Conservation (phyloP, 2,113 vertebrate genomes). For the Miniopterus natalensis region DNA sequence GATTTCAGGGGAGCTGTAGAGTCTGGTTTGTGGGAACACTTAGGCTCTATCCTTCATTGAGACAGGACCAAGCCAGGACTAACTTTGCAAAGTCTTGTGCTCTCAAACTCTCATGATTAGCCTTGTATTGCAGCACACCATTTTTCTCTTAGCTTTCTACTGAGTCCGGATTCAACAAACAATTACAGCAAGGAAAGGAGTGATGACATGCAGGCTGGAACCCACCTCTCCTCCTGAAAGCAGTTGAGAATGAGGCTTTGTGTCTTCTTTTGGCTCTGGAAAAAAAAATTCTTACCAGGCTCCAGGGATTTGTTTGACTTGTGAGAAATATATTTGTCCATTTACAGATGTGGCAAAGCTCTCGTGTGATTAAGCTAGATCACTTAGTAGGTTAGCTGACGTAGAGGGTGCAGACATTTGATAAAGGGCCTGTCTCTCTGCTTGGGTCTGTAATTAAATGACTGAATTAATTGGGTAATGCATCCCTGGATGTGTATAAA, state of each 20-base stretch:
- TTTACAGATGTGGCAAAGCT: slow-evolving; percentile 18
- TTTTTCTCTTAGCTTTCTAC: not conserved
- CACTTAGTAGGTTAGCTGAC: slow-evolving; percentile 16
- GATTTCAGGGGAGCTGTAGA: slow-evolving; percentile 40
- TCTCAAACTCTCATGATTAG: not conserved
- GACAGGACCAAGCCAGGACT: not conserved
- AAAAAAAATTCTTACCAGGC: not conserved
- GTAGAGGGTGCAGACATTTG: not conserved
- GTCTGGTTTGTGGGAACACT: slow-evolving; percentile 1
- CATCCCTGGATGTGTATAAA: not conserved
- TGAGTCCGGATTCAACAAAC: not conserved
- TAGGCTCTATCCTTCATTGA: not conserved
- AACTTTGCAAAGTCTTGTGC: slow-evolving; percentile 21
- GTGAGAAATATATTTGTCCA: slow-evolving; percentile 10
- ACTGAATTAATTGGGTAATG: not conserved
- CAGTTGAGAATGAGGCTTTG: not conserved
- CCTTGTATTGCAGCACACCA: rapidly evolving
- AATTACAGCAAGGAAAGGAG: not conserved
- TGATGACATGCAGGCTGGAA: not conserved
- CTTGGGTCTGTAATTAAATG: not conserved
- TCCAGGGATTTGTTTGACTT: slow-evolving; percentile 36
- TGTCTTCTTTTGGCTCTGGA: slow-evolving; percentile 1
- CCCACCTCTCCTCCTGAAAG: not conserved
- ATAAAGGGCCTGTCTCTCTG: slow-evolving; percentile 25
- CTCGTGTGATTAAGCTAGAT: slow-evolving; percentile 7